Base-by-base conservation (phyloP, 2,888 invertebrate species). In the Tiliacea aurago region DNA sequence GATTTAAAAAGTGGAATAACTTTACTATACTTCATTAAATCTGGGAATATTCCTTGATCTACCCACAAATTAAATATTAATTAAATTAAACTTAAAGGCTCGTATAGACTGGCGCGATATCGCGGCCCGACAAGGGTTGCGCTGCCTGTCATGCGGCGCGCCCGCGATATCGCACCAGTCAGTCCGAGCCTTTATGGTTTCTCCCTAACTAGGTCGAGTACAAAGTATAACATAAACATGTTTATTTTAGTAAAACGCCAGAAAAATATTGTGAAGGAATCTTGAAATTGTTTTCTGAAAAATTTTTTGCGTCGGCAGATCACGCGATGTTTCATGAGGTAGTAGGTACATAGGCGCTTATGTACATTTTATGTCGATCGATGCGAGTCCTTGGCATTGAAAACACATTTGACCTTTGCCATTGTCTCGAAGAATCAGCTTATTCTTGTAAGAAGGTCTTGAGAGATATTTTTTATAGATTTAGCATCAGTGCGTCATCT, bases 341-440 rank as follows among this genome's bases (percentile, higher is more conserved):
- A 51, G 63, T n/a, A 43, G 23, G n/a, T 56, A 74, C 55, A 72
- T 66, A 66, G 58, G 43, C 66, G 51, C 37, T 70, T 76, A 61
- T 70, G 43, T 76, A 86, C 51, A 66, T 79, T 73, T 75, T 75
- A 75, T 80, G 61, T 80, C 70, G 76, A 84, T 87, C 78, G 80
- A 76, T 72, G 49, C 15, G 49, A 65, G 75, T 77, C 82, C 86
- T 78, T 86, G 82, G 73, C 80, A 76, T 84, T 84, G 82, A 82
- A 83, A 76, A 70, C 84, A 49, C 45, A 76, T 70, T 76, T 72
- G 70, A 87, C 84, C 80, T 78, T 73, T 51, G 68, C 72, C 73
- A 81, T 63, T 84, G 73, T 79, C 73, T 66, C 56, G 59, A 41
- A 70, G 41, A 82, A 45, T 76, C 58, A 47, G 62, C 68, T 63